A percentile compares a stretch with the other conserved stretches of the same genome.
Evolutionary conservation across 2,797 vertebrate genomes (phyloP).

Genomic region (Karalla daura): DNA sequence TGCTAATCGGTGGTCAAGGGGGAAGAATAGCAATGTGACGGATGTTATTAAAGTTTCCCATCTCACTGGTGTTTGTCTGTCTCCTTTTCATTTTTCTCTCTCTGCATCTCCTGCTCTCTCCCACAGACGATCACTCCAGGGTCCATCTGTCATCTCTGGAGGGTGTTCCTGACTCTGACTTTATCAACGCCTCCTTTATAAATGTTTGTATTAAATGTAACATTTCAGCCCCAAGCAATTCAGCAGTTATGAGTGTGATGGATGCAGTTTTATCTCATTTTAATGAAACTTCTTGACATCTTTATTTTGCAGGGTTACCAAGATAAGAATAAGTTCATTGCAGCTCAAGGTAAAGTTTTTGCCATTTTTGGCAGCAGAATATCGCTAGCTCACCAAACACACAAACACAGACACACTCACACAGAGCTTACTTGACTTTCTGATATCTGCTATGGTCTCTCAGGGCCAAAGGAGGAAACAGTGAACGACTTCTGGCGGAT

Average conservation of each 20-base stretch:
- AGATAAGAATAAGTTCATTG: constrained; percentile 99
- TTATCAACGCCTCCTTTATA: constrained; percentile 98
- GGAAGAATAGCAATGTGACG: neutral
- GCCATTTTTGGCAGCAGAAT: neutral
- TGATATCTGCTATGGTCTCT: constrained; percentile 22
- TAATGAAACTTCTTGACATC: neutral
- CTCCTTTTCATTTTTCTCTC: neutral
- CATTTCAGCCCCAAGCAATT: neutral
- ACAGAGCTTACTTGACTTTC: constrained; percentile 7
- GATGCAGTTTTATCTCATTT: neutral
- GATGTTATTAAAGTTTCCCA: neutral
- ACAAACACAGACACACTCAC: too few relatives aligned
- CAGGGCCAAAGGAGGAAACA: constrained; percentile 98
- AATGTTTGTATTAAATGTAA: constrained; percentile 87
- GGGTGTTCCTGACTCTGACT: constrained; percentile 98
- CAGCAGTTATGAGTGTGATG: neutral
- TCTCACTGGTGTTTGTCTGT: neutral
- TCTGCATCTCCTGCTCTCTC: neutral
- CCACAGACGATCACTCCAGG: constrained; percentile 95
- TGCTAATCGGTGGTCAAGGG: neutral
- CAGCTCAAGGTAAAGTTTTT: constrained; percentile 90
- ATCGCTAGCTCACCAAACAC: neutral
- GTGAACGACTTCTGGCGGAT: constrained; percentile 99
- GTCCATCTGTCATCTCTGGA: constrained; percentile 94
- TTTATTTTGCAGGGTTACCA: constrained; percentile 90